Evolutionary conservation across 2,113 vertebrate species (phyloP).

Genomic region (Microtus montanus): DNA sequence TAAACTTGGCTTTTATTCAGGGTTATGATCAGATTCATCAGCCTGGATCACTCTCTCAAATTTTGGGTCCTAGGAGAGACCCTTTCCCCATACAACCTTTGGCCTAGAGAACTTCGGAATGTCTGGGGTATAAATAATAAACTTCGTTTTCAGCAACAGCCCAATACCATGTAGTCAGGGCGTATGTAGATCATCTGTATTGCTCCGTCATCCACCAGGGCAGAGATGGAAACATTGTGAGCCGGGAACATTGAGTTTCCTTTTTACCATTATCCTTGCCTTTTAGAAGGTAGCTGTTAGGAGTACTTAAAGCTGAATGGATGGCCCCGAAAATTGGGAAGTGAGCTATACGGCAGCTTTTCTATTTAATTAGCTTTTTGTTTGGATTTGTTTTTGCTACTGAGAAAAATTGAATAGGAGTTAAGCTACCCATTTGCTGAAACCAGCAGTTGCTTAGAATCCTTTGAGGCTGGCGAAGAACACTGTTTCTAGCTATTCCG

Average conservation of each 20-base stretch:
- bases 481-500: background rate
- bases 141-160: slow-evolving; percentile 21
- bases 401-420: slow-evolving; percentile 43
- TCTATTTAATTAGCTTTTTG: slow-evolving; percentile 60
- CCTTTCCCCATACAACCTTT: background rate
- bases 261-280: slow-evolving; percentile 38
- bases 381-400: slow-evolving; percentile 49
- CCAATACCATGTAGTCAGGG: background rate
- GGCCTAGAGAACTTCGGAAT: background rate
- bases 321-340: slow-evolving; percentile 62
- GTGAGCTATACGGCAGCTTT: slow-evolving; percentile 38
- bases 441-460: background rate
- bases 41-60: background rate
- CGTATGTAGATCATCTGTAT: slow-evolving; percentile 28
- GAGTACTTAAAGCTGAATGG: slow-evolving; percentile 59
- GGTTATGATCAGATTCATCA: background rate
- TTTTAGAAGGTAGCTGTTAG: slow-evolving; percentile 68
- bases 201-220: background rate
- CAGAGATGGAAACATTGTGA: slow-evolving; percentile 44
- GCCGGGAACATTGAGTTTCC: slow-evolving; percentile 53
- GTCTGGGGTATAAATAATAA: slow-evolving; percentile 19
- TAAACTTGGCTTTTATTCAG: background rate
- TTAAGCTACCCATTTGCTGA: background rate
- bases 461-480: background rate
- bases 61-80: slow-evolving; percentile 12